Evolutionary conservation across 2,888 invertebrate genomes (phyloP), one percentile per base, ranked within the genome.

Genomic region (Eupithecia vulgata): DNA sequence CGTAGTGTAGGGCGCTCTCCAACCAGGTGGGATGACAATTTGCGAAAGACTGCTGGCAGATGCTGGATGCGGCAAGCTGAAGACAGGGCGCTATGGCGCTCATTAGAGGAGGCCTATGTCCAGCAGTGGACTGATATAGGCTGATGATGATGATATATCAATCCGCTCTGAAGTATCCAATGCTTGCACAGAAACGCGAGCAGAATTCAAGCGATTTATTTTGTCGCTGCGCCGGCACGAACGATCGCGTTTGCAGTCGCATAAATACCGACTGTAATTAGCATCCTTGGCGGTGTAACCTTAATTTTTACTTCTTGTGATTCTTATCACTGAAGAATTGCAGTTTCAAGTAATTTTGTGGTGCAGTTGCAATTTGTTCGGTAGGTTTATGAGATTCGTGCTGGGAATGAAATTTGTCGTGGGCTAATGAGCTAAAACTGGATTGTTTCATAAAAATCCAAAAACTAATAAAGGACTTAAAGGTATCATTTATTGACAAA

Each of bases 261-360:
- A 91, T 92, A 92, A 93, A 92, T 90, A 90, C 87, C 79, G 82
- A 80, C 81, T 77, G 87, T 88, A 92, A 93, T 93, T 93, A 93
- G 88, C 90, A 90, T 92, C 90, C 85, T 84, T 85, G 81, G 82
- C 75, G 78, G 80, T 78, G 76, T 77, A 81, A 76, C 84, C 84
- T 85, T 90, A 87, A 87, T 91, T 87, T 86, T 86, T 86, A 82
- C 81, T 82, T 88, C 85, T 86, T 88, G 89, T 88, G 87, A 84
- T 83, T 78, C 81, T 82, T 84, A 80, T 81, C 79, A 75, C 72
- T 71, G 68, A 74, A 76, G 75, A 79, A 79, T 75, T 77, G 75
- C 76, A 76, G 69, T 67, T 65, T 65, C 64, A 25, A 62, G 65
- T 59, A n/a, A 66, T 52, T 42, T 37, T 35, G 70, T 40, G 40